Percentiles rank a stretch among this genome's conserved stretches.
Conservation (phyloP, 2,113 vertebrate species). For the Erythrolamprus reginae region DNA sequence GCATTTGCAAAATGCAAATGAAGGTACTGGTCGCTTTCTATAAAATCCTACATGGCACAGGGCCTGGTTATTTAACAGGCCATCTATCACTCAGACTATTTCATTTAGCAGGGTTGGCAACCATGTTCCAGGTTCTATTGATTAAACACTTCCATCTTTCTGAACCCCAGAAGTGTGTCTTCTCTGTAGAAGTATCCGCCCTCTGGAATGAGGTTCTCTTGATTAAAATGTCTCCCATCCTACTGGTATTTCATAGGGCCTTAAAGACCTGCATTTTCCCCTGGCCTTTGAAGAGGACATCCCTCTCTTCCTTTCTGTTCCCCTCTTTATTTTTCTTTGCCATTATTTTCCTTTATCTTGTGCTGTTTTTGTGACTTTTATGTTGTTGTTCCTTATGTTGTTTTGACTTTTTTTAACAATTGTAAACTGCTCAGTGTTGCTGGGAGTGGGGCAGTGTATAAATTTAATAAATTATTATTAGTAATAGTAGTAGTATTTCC, state of each 20-base stretch:
- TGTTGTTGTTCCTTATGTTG: neutral
- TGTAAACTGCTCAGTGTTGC: neutral
- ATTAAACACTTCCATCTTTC: neutral
- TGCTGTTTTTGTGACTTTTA: neutral
- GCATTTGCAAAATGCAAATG: neutral
- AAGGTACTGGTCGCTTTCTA: neutral
- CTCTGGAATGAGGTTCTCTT: neutral
- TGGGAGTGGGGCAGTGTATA: neutral
- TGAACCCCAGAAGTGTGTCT: neutral
- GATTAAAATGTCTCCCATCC: neutral
- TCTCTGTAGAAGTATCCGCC: neutral
- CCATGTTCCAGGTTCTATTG: neutral
- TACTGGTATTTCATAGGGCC: neutral
- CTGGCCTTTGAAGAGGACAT: neutral
- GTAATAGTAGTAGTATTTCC: neutral
- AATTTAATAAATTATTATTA: neutral
- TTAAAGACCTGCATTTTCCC: neutral
- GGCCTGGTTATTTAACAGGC: neutral
- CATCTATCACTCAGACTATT: neutral
- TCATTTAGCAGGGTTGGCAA: neutral
- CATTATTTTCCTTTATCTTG: neutral
- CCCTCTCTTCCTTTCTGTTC: neutral
- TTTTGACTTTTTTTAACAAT: neutral
- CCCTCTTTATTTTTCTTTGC: neutral
- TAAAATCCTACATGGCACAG: neutral